Base-by-base conservation (phyloP, 1,140 invertebrate species). In the Eumeta japonica region DNA sequence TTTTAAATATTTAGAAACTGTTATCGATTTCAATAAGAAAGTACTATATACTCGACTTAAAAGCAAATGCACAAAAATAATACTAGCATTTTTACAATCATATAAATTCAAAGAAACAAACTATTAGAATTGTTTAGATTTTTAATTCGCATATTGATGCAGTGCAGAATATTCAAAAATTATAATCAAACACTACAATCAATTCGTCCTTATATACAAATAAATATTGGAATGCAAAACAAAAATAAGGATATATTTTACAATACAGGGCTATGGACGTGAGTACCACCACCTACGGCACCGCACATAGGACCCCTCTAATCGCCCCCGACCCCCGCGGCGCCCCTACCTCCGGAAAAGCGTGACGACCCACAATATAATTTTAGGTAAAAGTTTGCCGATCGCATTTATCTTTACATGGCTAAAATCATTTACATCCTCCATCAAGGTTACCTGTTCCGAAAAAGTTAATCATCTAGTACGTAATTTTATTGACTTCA, bases 281-380 rank as follows among this genome's bases (percentile, higher is more conserved):
- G 35, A 33, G 39, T n/a, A 37, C 34, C 32, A n/a, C 54, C 56
- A 52, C 55, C 57, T 59, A 55, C 55, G 49, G 50, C 49, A 55
- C 48, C 43, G 52, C 55, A 61, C 55, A 55, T 55, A 59, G 55
- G 58, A 50, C 52, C 66, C 64, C 62, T 66, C 58, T 66, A 67
- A 71, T 68, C 62, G 62, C 50, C 53, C 46, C 50, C 46, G 46
- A 12, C 33, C 43, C 36, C 35, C 16, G 16, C 16, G 4, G 7
- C 16, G 16, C 16, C 13, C 5, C 16, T 33, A 15, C 41, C 58
- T 55, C 53, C 50, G 58, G 59, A 59, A 61, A 59, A 66, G 56
- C 66, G 63, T 74, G 70, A 72, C 66, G 70, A 64, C 65, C 66
- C 70, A 72, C 67, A 74, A 74, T 74, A 74, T 70, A 74, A 74